phyloP scores from a whole-genome alignment of 1,140 invertebrate genomes.

The Zaprionus inermis region DNA sequence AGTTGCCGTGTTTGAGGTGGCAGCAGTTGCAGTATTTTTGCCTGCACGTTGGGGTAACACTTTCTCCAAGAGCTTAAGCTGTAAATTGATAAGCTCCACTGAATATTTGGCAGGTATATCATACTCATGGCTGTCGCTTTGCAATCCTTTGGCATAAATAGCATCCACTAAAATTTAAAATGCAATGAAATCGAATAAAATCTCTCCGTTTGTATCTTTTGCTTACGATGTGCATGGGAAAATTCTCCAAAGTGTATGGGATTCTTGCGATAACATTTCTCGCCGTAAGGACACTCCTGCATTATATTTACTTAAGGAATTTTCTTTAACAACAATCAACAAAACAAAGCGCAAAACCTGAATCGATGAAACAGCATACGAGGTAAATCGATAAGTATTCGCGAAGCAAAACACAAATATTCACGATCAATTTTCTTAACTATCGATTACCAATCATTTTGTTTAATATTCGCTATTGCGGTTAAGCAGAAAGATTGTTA shows the following conservation, averaged over 20 bases:
- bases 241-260: constrained; percentile 92
- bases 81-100: constrained; percentile 84
- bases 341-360: constrained; percentile 24
- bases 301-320: constrained; percentile 32
- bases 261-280: constrained; percentile 92
- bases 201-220: constrained; percentile 1
- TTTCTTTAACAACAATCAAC: background rate
- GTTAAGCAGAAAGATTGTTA: background rate
- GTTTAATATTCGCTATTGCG: background rate
- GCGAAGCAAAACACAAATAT: background rate
- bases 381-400: background rate
- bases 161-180: constrained; percentile 84
- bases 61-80: constrained; percentile 85
- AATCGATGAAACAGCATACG: background rate
- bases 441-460: background rate
- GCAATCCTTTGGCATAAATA: constrained; percentile 82
- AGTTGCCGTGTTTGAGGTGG: background rate
- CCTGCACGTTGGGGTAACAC: constrained; percentile 53
- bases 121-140: constrained; percentile 80
- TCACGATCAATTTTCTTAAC: background rate
- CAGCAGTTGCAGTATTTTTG: constrained; percentile 16
- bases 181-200: background rate
- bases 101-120: constrained; percentile 84
- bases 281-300: constrained; percentile 87
- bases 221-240: constrained; percentile 90